These are phyloP conservation scores for Pseudorectes ferrugineus DNA, from an alignment of 2,113 vertebrate species.

Conservation along the genomic window DNA sequence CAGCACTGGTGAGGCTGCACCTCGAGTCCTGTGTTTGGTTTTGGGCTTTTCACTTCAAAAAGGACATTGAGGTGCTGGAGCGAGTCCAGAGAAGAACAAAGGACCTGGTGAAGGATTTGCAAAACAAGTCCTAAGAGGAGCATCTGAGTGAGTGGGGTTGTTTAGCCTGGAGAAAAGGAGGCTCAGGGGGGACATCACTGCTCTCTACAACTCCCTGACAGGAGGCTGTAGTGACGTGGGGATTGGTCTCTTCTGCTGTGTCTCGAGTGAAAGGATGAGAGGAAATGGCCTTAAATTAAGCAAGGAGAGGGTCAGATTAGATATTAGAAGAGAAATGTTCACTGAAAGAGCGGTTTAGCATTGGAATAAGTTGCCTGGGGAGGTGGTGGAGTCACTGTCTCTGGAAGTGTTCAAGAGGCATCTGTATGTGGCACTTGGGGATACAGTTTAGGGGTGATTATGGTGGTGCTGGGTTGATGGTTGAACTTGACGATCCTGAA, in stretches of 20 bases:
- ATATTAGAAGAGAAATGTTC: not conserved
- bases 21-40: not conserved
- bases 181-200: not conserved
- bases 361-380: not conserved
- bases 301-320: not conserved
- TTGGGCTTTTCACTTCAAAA: not conserved
- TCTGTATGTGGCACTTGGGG: accelerated
- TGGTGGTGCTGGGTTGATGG: not conserved
- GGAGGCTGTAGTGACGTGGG: not conserved
- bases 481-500: not conserved
- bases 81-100: accelerated
- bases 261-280: not conserved
- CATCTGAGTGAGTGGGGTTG: not conserved
- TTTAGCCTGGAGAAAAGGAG: not conserved
- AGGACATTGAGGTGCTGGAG: not conserved
- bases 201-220: not conserved
- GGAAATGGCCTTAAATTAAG: not conserved
- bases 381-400: not conserved
- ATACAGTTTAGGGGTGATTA: not conserved
- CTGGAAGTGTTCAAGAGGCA: not conserved
- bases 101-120: not conserved
- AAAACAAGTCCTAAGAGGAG: not conserved
- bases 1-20: not conserved
- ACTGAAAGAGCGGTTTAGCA: not conserved
- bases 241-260: not conserved